Conservation (phyloP, 1,140 invertebrate genomes). For the Palaemon carinicauda region DNA sequence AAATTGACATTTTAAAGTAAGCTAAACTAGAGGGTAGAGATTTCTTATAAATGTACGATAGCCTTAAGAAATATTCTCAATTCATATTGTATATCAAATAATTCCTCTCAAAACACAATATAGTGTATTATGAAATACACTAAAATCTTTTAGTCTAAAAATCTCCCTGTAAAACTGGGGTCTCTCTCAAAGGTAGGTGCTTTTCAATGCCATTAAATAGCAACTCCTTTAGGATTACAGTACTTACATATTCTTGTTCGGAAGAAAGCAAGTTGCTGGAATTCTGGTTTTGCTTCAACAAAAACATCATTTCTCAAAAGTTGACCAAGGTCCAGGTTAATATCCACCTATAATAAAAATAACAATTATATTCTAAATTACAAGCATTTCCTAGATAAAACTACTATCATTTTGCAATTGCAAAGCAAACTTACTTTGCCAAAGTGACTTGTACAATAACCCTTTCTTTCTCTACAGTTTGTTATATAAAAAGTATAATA, state of each 20-base stretch:
- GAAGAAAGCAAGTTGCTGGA: constrained; percentile 96
- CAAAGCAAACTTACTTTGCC: too few relatives aligned
- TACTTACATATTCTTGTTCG: constrained; percentile 84
- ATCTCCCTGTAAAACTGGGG: not conserved
- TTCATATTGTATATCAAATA: too few relatives aligned
- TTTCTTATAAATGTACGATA: too few relatives aligned
- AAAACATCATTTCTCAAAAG: constrained; percentile 92
- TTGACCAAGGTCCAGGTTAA: constrained; percentile 94
- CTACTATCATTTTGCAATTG: not conserved
- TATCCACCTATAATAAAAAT: constrained; percentile 59
- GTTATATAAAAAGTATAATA: too few relatives aligned
- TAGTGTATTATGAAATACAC: too few relatives aligned
- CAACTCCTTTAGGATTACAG: constrained; percentile 20
- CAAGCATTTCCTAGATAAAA: not conserved
- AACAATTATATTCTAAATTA: not conserved
- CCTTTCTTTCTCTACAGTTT: too few relatives aligned
- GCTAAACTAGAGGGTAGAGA: too few relatives aligned
- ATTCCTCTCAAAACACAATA: too few relatives aligned
- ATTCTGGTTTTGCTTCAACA: constrained; percentile 95
- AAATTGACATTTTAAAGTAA: too few relatives aligned
- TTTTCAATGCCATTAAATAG: too few relatives aligned
- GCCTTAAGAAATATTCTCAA: too few relatives aligned
- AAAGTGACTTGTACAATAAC: too few relatives aligned
- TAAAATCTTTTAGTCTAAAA: not conserved
- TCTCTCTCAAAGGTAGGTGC: not conserved